Evolutionary conservation across 1,140 invertebrate species (phyloP).

Genomic region (Gonioctena quinquepunctata): DNA sequence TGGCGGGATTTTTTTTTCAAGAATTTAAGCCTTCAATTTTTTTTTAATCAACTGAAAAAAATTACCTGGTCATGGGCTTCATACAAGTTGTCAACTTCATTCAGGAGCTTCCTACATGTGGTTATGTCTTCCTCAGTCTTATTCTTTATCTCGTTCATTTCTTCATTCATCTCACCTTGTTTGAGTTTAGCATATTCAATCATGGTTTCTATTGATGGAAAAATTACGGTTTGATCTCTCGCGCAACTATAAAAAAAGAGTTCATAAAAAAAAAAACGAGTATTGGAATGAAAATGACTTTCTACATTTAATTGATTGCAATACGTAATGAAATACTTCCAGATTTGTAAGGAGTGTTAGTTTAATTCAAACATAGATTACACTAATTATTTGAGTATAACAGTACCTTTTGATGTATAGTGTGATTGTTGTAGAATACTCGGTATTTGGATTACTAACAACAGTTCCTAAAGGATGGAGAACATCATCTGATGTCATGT

Average conservation of each 20-base stretch:
- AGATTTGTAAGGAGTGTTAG: too few species aligned
- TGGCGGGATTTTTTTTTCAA: too few species aligned
- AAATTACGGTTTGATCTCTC: slow-evolving; percentile 68
- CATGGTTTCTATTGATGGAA: slow-evolving; percentile 72
- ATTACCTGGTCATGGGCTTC: slow-evolving; percentile 89
- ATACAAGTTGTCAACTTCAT: slow-evolving; percentile 69
- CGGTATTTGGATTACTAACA: slow-evolving; percentile 83
- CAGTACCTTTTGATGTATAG: slow-evolving; percentile 75
- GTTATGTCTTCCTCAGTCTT: slow-evolving; percentile 16
- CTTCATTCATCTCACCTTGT: background rate
- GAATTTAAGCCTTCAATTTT: too few species aligned
- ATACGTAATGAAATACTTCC: too few species aligned
- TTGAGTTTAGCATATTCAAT: slow-evolving; percentile 63
- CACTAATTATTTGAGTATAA: too few species aligned
- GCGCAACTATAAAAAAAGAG: slow-evolving; percentile 61
- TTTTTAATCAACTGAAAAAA: too few species aligned
- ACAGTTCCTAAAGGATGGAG: slow-evolving; percentile 85
- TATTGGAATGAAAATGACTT: too few species aligned
- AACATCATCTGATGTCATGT: slow-evolving; percentile 75
- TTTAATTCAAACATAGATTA: too few species aligned
- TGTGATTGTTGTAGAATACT: slow-evolving; percentile 78
- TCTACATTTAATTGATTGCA: too few species aligned
- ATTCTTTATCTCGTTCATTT: slow-evolving; percentile 15
- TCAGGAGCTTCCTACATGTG: slow-evolving; percentile 25
- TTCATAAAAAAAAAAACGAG: too few species aligned